phyloP scores from a whole-genome alignment of 2,113 vertebrate genomes.

The Crocuta crocuta region DNA sequence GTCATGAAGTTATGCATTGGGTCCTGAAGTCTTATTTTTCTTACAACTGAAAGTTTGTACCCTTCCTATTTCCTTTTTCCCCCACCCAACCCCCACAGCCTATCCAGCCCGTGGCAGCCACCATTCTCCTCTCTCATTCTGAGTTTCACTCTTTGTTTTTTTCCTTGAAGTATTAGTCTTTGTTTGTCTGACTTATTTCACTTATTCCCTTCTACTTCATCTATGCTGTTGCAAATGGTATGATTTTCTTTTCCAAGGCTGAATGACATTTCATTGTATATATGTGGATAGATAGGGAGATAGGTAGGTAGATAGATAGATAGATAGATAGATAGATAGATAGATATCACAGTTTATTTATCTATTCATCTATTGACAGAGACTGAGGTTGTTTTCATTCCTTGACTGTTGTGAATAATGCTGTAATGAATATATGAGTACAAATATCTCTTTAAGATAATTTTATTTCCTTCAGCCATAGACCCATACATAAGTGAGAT shows the following conservation, averaged over 20 bases:
- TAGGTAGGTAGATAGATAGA: background rate
- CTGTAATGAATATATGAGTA: background rate
- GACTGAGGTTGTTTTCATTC: background rate
- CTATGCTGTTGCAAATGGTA: background rate
- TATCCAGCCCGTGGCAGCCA: background rate
- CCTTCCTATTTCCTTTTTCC: background rate
- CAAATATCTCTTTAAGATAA: background rate
- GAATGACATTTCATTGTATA: background rate
- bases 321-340: no score
- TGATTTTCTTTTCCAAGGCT: background rate
- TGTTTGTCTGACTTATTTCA: background rate
- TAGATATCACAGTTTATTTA: background rate
- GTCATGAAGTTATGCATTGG: background rate
- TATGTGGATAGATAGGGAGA: background rate
- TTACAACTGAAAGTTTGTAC: background rate
- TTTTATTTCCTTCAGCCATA: background rate
- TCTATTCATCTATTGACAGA: background rate
- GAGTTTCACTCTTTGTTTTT: background rate
- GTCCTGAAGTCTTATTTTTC: background rate
- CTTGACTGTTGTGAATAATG: background rate
- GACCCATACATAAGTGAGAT: background rate
- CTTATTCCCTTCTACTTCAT: background rate
- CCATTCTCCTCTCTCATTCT: background rate
- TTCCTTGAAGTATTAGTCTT: background rate
- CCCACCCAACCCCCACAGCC: background rate